A percentile compares a stretch with the other conserved stretches of the same genome.
These are phyloP conservation scores for Anguilla rostrata DNA, from an alignment of 2,113 vertebrate species.

Conservation along the genomic window DNA sequence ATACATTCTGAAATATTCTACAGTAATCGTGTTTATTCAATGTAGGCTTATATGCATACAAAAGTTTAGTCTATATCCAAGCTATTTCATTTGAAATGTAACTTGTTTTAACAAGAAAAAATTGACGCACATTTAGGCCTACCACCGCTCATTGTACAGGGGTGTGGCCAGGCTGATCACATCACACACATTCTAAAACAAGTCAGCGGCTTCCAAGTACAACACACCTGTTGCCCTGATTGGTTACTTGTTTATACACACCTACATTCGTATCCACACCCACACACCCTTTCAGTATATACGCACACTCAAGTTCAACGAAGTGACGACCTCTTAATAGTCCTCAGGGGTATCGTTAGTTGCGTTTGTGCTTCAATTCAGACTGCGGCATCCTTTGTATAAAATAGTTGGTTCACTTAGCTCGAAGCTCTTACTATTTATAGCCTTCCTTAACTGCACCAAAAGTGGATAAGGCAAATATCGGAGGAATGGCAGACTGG, in stretches of 20 bases:
- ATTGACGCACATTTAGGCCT: no score
- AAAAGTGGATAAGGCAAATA: not conserved
- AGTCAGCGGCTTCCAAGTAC: not conserved
- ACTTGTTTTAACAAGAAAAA: no score
- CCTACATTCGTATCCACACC: conserved; percentile 31
- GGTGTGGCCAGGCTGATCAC: conserved; percentile 1
- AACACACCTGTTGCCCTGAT: conserved; percentile 2
- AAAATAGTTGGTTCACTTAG: not conserved
- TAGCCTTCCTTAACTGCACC: not conserved
- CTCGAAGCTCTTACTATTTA: not conserved
- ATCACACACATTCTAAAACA: not conserved
- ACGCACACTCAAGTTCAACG: not conserved
- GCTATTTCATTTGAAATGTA: no score
- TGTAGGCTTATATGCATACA: no score
- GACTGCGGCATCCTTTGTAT: not conserved
- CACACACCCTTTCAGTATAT: conserved; percentile 33
- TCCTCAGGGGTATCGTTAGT: not conserved
- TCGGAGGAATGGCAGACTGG: conserved; percentile 65
- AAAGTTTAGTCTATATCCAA: no score
- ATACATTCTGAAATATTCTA: no score
- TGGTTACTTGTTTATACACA: conserved; percentile 41
- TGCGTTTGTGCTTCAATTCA: no score
- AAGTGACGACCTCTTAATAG: not conserved
- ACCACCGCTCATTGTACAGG: not conserved
- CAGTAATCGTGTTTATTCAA: no score